A percentile compares a stretch with the other conserved stretches of the same genome.
These are phyloP conservation scores for Hyalella azteca DNA, from an alignment of 2,888 invertebrate species.

Conservation along the genomic window DNA sequence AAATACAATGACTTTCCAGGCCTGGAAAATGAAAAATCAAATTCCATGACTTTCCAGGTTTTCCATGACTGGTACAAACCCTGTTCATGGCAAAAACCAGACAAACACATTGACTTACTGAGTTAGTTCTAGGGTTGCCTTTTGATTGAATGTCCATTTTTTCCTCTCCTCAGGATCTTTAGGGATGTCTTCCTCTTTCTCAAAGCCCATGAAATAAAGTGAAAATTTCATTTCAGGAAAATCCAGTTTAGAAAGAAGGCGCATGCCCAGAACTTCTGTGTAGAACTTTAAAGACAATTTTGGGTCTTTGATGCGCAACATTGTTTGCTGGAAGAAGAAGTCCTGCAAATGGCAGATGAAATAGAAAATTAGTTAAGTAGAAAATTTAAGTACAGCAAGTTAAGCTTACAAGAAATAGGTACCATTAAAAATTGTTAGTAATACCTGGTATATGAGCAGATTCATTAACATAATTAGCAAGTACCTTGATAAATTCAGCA, in stretches of 20 bases:
- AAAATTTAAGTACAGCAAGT: neutral
- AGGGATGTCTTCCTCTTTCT: constrained; percentile 76
- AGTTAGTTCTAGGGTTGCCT: constrained; percentile 88
- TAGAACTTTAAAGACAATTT: constrained; percentile 86
- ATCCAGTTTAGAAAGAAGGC: constrained; percentile 82
- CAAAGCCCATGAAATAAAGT: constrained; percentile 90
- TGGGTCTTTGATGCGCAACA: constrained; percentile 95
- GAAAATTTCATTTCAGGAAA: constrained; percentile 89
- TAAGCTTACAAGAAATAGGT: no score
- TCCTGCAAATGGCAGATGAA: constrained; percentile 68
- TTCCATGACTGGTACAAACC: no score
- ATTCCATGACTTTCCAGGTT: no score
- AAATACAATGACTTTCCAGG: no score
- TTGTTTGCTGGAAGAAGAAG: constrained; percentile 94
- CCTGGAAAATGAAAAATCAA: no score
- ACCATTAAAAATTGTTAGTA: no score
- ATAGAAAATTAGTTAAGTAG: constrained; percentile 60
- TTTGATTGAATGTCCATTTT: constrained; percentile 80
- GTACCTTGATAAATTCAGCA: no score
- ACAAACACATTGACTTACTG: constrained; percentile 76
- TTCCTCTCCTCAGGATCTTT: constrained; percentile 73
- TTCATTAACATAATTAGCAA: no score
- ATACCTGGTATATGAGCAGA: neutral
- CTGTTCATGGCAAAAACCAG: no score
- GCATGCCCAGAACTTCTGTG: constrained; percentile 89